Base-by-base conservation (phyloP, 2,113 vertebrate species). In the Lathamus discolor region DNA sequence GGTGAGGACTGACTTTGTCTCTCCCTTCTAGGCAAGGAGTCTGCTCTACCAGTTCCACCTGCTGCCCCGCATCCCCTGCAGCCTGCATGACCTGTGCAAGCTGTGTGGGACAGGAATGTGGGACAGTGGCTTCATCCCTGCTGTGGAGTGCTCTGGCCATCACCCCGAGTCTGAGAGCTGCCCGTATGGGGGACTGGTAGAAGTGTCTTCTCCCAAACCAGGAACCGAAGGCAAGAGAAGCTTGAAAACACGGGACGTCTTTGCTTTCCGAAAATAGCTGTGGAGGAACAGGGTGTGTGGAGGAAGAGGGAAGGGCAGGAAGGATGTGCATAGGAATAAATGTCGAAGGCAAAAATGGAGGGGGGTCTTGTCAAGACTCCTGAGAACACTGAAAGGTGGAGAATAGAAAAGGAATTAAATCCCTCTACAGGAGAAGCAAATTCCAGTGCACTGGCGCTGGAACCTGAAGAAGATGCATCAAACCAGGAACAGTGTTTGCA, bases 11-110 rank as follows among this genome's bases (percentile, higher is more conserved):
- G 8, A 33, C 77, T 62, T 25, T 75, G 8, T 96, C 49, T 97
- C 59, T 83, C 46, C 79, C 72, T 73, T 80, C 31, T 90, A 99
- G 99, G 99, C 99, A 0, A 98, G 99, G 95, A 99, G 99, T 83
- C 98, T 99, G 90, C 99, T 99, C 80, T 99, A 99, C 96, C 99
- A 99, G 96, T 99, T 99, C 97, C 99, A 99, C 93, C 98, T 99
- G 61, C 86, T 99, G 23, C 99, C 99, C 67, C 98, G 99, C 91
- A 99, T 99, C 94, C 99, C 99, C 17, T 99, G 99, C 98, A 99
- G 99, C 95, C 98, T 99, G 12, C 99, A 99, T 0, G 99, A 99
- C 96, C 97, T 99, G 75, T 99, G 99, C 93, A 99, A 98, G 97
- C 98, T 99, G 70, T 99, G 99, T 11, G 99, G 99, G 43, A 98